Evolutionary conservation across 2,888 invertebrate species (phyloP).

Genomic region (Dolichopus griseipennis): DNA sequence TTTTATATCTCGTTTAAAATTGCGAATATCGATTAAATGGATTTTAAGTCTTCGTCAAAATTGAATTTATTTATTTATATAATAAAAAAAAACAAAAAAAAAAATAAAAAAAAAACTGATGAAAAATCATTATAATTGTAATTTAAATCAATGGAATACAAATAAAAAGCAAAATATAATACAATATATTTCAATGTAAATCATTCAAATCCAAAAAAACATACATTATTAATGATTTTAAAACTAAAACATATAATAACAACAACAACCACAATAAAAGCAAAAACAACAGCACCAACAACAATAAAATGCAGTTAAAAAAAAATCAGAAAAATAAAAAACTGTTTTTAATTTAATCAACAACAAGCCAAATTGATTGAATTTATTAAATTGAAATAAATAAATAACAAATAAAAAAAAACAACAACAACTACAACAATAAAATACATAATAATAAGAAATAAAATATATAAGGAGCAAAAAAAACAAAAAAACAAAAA

Average conservation of each 20-base stretch:
- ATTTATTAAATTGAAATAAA: constrained; percentile 1
- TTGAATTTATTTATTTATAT: background rate
- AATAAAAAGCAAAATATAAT: background rate
- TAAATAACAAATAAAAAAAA: background rate
- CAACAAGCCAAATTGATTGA: constrained; percentile 4
- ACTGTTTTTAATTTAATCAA: background rate
- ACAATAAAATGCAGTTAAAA: background rate
- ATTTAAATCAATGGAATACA: background rate
- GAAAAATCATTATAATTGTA: constrained; percentile 3
- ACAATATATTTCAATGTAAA: background rate
- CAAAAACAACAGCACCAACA: background rate
- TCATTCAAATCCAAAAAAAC: constrained; percentile 6
- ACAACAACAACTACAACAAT: no score
- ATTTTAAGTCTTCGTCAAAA: background rate
- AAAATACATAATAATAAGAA: no score
- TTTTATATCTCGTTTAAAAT: background rate
- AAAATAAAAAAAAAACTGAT: background rate
- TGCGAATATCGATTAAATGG: constrained; percentile 4
- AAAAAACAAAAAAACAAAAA: no score
- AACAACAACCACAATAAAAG: background rate
- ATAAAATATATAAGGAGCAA: no score
- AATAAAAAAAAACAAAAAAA: no score
- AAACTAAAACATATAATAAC: background rate
- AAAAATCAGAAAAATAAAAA: background rate
- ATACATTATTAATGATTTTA: background rate